phyloP scores from a whole-genome alignment of 2,113 vertebrate species.

The Phocoena sinus region DNA sequence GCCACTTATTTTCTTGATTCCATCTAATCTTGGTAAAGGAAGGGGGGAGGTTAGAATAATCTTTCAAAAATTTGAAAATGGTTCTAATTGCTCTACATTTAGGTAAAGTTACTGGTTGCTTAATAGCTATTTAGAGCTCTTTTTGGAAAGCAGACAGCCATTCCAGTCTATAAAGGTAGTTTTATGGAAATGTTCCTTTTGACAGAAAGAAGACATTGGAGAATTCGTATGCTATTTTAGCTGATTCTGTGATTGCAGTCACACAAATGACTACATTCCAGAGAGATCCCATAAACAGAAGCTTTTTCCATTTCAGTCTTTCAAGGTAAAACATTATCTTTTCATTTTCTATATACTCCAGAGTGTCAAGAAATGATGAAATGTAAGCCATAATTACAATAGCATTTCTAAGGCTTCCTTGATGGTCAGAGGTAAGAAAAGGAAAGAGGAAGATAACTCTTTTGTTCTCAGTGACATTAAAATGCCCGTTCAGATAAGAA shows the following conservation, averaged over 20 bases:
- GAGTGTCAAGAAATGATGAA: slow-evolving; percentile 43
- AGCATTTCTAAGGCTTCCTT: slow-evolving; percentile 42
- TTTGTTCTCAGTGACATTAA: slow-evolving; percentile 49
- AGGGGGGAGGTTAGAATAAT: slow-evolving; percentile 14
- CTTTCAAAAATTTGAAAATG: slow-evolving; percentile 59
- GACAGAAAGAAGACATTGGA: slow-evolving; percentile 29
- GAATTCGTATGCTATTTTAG: slow-evolving; percentile 22
- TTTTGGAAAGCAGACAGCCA: slow-evolving; percentile 38
- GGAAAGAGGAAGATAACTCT: not conserved
- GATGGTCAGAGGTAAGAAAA: slow-evolving; percentile 40
- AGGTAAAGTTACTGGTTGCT: slow-evolving; percentile 43
- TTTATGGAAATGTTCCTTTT: slow-evolving; percentile 26
- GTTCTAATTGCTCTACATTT: slow-evolving; percentile 58
- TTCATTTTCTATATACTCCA: slow-evolving; percentile 54
- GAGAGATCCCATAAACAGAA: slow-evolving; percentile 31
- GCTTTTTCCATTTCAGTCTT: slow-evolving; percentile 62
- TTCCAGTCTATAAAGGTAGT: slow-evolving; percentile 27
- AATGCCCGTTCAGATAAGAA: slow-evolving; percentile 23
- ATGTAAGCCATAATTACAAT: slow-evolving; percentile 47
- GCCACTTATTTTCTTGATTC: slow-evolving; percentile 59
- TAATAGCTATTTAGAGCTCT: slow-evolving; percentile 51
- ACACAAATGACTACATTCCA: slow-evolving; percentile 60
- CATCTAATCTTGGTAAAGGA: slow-evolving; percentile 43
- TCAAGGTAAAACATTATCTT: slow-evolving; percentile 60
- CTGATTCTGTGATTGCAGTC: slow-evolving; percentile 54